phyloP scores from a whole-genome alignment of 2,888 invertebrate genomes.

The Xestia rhomboidea region DNA sequence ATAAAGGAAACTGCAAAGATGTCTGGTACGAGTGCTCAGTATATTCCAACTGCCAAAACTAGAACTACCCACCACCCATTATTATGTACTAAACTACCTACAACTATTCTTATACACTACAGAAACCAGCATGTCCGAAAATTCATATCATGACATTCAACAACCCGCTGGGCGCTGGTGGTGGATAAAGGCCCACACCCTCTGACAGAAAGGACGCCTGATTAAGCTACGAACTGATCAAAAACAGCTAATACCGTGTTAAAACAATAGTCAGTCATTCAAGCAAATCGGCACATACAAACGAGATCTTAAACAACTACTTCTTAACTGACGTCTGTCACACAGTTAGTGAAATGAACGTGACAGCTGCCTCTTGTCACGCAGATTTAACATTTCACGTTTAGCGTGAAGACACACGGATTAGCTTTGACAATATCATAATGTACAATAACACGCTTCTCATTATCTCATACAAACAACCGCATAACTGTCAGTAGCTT shows the following conservation, averaged over 20 bases:
- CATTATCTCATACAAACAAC: not conserved
- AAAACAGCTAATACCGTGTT: not conserved
- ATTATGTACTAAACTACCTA: no score
- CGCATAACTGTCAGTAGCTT: not conserved
- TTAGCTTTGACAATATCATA: not conserved
- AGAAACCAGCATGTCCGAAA: not conserved
- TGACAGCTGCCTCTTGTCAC: constrained; percentile 18
- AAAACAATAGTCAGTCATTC: not conserved
- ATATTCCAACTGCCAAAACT: no score
- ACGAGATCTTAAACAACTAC: not conserved
- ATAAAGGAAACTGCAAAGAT: no score
- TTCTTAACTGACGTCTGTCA: constrained; percentile 11
- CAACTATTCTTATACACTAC: no score
- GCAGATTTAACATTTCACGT: constrained; percentile 1
- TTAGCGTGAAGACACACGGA: constrained; percentile 6
- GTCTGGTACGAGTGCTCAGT: no score
- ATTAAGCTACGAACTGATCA: not conserved
- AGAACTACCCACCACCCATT: no score
- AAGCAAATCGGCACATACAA: not conserved
- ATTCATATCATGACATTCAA: not conserved
- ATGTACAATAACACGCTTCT: not conserved
- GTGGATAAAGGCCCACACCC: not conserved
- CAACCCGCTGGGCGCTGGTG: not conserved
- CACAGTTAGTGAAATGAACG: constrained; percentile 1
- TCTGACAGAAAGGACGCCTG: not conserved